phyloP scores from a whole-genome alignment of 2,113 vertebrate species.

The Shinisaurus crocodilurus region DNA sequence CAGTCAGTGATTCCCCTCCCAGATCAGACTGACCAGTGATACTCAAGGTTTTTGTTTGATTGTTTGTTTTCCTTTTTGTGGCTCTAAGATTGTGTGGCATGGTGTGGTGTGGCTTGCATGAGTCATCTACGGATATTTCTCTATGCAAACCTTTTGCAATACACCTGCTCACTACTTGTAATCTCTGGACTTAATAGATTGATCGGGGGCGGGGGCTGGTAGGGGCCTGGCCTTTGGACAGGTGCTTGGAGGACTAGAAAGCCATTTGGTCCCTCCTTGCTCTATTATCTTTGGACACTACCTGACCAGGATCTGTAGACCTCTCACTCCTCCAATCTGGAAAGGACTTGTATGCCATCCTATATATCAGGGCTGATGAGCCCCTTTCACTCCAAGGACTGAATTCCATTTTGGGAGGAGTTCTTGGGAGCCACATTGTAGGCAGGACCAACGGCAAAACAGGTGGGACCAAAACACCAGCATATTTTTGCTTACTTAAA shows the following conservation, averaged over 20 bases:
- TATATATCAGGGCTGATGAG: no score
- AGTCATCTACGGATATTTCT: not conserved
- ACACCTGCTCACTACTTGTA: not conserved
- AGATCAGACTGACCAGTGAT: not conserved
- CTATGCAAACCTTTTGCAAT: not conserved
- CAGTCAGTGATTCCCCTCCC: not conserved
- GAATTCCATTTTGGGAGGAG: no score
- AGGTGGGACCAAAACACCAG: no score
- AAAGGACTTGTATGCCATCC: not conserved
- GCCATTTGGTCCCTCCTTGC: not conserved
- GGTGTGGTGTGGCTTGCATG: not conserved
- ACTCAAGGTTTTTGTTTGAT: not conserved
- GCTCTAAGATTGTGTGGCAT: not conserved
- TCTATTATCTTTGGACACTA: not conserved
- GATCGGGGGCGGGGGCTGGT: not conserved
- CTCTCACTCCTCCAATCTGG: not conserved
- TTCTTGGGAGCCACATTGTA: no score
- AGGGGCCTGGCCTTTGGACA: not conserved
- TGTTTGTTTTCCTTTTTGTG: no score
- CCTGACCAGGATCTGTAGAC: not conserved
- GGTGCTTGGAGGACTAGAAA: not conserved
- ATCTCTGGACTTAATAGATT: not conserved
- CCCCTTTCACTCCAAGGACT: no score
- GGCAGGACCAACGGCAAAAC: no score
- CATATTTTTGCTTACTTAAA: no score